Base-by-base conservation (phyloP, 1,140 invertebrate genomes). In the Eubasilissa regina region DNA sequence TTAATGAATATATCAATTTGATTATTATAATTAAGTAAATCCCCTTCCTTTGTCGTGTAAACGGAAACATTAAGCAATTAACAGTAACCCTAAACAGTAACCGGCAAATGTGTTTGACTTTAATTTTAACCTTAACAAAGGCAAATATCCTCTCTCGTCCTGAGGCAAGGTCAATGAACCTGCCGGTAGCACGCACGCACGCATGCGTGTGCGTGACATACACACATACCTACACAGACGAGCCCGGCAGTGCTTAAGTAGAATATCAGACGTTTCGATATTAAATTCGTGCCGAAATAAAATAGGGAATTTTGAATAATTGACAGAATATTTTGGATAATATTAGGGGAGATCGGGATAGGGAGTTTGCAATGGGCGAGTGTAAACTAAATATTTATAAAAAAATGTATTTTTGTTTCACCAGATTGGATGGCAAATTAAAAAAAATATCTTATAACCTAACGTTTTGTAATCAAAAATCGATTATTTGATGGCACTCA, bases 91-190 rank as follows among this genome's bases (percentile, higher is more conserved):
- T 19, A 51, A 70, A 70, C 8, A 13, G 51, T 70, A 70, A 70
- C 66, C 45, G 66, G 47, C 15, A 70, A 19, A 70, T 70, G 19
- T 44, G 45, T 75, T 75, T 60, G 58, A 60, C 73, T 75, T 75
- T 75, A 75, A 58, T 60, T 75, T 75, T 47, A 62, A 60, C 73
- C 56, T 60, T 62, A 75, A 75, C 73, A 75, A 75, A 75, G 73
- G 73, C 73, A 62, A 60, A 75, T 48, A 75, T 75, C 73, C 73
- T 62, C 56, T 60, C 66, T 62, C 58, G 73, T 60, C 56, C 73
- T 75, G 55, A 44, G 21, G 13, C 1, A 45, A 47, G 73, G 53
- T 62, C 73, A n/a, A 44, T 47, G 56, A 58, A 58, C 73, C 19
- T 13, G n/a, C 55, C n/a, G 35, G 66, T 53, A n/a, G 47, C 21